phyloP scores from a whole-genome alignment of 2,113 vertebrate genomes.

The Ciconia maguari region DNA sequence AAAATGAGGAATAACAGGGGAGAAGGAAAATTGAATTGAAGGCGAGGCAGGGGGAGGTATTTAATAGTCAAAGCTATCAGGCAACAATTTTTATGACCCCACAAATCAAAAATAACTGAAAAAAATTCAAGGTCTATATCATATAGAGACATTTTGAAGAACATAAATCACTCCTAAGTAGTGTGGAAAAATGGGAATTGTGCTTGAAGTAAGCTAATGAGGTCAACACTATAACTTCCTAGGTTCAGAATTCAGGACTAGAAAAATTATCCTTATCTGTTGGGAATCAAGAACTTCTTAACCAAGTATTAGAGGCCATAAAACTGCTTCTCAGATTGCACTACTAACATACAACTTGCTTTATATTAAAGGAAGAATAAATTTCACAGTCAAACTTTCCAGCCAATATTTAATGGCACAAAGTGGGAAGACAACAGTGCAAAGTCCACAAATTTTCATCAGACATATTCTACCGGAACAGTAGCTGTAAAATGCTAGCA shows the following conservation, averaged over 20 bases:
- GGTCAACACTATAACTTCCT: slow-evolving; percentile 12
- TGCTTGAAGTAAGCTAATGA: slow-evolving; percentile 25
- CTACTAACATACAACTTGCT: background rate
- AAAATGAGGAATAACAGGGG: background rate
- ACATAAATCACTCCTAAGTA: background rate
- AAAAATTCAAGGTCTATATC: background rate
- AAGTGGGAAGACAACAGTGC: background rate
- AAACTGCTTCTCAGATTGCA: slow-evolving; percentile 23
- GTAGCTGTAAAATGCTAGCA: background rate
- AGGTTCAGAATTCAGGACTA: slow-evolving; percentile 44
- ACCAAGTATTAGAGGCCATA: background rate
- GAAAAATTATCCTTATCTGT: slow-evolving; percentile 41
- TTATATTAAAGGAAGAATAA: background rate
- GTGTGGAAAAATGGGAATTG: slow-evolving; percentile 5
- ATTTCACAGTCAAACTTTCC: background rate
- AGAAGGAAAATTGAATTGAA: background rate
- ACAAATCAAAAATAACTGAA: slow-evolving; percentile 21
- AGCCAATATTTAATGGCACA: background rate
- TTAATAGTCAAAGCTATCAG: background rate
- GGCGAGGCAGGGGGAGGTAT: background rate
- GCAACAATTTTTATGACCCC: background rate
- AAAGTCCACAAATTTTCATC: background rate
- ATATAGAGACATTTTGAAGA: slow-evolving; percentile 34
- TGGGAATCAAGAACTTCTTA: slow-evolving; percentile 42
- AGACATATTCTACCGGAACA: background rate